These are phyloP conservation scores for Pachypeltis micranthus DNA, from an alignment of 1,140 invertebrate genomes.

Conservation along the genomic window DNA sequence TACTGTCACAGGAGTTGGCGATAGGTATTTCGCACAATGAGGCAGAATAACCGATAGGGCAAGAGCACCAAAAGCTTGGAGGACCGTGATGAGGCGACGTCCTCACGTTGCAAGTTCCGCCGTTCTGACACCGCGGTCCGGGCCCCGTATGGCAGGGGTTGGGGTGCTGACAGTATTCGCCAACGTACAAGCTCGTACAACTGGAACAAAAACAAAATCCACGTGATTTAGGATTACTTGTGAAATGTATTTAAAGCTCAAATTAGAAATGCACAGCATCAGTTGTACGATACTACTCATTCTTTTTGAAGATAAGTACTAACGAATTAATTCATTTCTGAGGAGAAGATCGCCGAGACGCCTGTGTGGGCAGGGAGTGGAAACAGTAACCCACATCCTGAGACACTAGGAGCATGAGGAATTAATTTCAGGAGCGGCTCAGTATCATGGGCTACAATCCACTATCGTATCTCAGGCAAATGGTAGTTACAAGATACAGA, in stretches of 20 bases:
- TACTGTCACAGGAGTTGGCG: conserved; percentile 77
- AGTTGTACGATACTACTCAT: no score
- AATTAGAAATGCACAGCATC: no score
- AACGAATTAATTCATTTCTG: background rate
- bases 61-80: conserved; percentile 72
- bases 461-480: no score
- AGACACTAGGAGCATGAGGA: no score
- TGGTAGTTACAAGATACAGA: no score
- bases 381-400: no score
- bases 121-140: conserved; percentile 73
- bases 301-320: no score
- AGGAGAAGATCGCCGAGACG: background rate
- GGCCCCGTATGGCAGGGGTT: conserved; percentile 83
- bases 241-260: no score
- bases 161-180: conserved; percentile 83
- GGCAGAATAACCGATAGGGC: conserved; percentile 81
- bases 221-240: no score
- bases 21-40: conserved; percentile 85
- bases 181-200: conserved; percentile 79
- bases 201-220: conserved; percentile 57
- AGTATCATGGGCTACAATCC: no score
- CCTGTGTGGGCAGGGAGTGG: no score
- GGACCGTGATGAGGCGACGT: conserved; percentile 47
- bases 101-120: conserved; percentile 74
- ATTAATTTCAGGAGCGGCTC: no score